Base-by-base conservation (phyloP, 2,888 invertebrate genomes). In the Drosophila prolongata region DNA sequence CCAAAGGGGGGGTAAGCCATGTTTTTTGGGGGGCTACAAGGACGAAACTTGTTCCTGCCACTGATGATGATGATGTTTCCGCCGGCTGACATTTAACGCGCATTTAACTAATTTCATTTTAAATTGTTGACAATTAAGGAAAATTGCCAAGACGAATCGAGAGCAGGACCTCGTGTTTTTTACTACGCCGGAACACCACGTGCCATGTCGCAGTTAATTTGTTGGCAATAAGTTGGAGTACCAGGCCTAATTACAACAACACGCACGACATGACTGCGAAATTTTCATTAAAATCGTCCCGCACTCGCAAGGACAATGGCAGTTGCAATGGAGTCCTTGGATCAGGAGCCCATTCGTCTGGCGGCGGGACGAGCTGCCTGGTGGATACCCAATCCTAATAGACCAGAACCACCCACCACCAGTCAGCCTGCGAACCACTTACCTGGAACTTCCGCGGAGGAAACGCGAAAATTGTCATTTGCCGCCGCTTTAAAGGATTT, bases 181-280 rank as follows among this genome's bases (percentile, higher is more conserved):
- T 11, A n/a, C 35, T 14, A 38, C 37, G 10, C 9, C 50, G 16
- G 55, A 67, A 68, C 88, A 85, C 88, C 89, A 89, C 86, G 89
- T 88, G 89, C 89, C 85, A 87, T 90, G 90, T 86, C 77, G 90
- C 90, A 90, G 90, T 90, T 91, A 91, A 90, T 90, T 90, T 81
- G 90, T 80, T 90, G 90, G 90, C 90, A 91, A 90, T 91, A 91
- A 90, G 89, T 81, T 82, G 79, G 77, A 77, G 89, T 86, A 80
- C 83, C 76, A 79, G 76, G 77, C 87, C 87, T 90, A 90, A 90
- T 90, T 90, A 90, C 85, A 87, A 78, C 78, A 87, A 80, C 83
- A 80, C 72, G 84, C 80, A 84, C 83, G 77, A 78, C 87, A 80
- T 89, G 90, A 78, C 89, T 79, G 87, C 83, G 83, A 90, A 85